Base-by-base conservation (phyloP, 2,888 invertebrate species). In the Agapetus fuscipes region DNA sequence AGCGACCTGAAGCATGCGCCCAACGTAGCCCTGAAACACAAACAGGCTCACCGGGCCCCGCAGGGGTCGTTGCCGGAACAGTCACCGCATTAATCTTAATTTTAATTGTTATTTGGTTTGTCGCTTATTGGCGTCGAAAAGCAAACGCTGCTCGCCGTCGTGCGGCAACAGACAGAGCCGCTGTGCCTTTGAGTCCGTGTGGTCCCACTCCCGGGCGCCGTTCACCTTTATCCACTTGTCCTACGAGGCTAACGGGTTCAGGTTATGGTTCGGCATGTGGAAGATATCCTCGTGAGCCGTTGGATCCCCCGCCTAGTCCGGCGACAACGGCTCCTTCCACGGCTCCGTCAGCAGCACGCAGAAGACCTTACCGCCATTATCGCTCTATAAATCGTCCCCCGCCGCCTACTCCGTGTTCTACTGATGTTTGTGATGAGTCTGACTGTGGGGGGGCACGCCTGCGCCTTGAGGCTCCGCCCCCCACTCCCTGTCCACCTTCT, bases 371-470 rank as follows among this genome's bases (percentile, higher is more conserved):
- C 60, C 71, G 84, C 16, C 82, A 86, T 61, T 84, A 85, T 59
- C 65, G 77, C 50, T 71, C 78, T 49, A 83, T 83, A 46, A 82
- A 80, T 63, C 84, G 85, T 59, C 87, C 89, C 0, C 93, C 93
- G 5, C 94, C 93, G 16, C 93, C 93, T 9, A 94, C 94, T 14
- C 94, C 94, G 1, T 94, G 91, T 56, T 89, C 89, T 49, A 93
- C 94, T 24, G 94, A 94, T 51, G 87, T 93, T 49, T 93, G 90
- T 54, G 88, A 90, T 59, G 89, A 89, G 60, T 86, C 86, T 15
- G 89, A 89, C 54, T 80, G 78, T 49, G 58, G 30, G 58, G 62
- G 39, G 58, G 57, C 42, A 54, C 55, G 58, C 54, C 63, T 20
- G 48, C 48, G 56, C 38, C 58, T 57, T 56, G 71, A 52, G 59